Conservation (phyloP, 2,888 invertebrate species). For the Dolichopus griseipennis region DNA sequence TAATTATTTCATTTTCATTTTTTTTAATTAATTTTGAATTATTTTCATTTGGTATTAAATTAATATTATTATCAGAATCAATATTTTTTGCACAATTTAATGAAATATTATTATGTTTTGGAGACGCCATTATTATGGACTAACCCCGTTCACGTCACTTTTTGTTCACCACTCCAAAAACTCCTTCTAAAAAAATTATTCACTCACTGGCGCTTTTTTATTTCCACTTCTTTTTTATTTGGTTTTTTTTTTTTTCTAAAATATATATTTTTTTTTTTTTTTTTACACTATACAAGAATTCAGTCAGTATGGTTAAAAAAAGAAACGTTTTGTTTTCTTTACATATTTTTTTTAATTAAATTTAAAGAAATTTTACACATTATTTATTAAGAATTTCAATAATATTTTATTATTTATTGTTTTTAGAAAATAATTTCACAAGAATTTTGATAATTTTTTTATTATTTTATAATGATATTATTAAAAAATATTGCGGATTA, state of each 20-base stretch:
- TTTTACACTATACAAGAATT: not conserved
- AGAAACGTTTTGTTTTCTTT: not conserved
- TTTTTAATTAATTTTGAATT: not conserved
- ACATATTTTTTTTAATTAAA: not conserved
- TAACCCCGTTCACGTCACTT: slow-evolving; percentile 12
- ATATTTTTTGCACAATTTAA: slow-evolving; percentile 11
- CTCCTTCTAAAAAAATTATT: not conserved
- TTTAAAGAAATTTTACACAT: not conserved
- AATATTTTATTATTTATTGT: not conserved
- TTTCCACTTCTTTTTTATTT: not conserved
- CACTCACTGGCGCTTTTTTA: slow-evolving; percentile 9
- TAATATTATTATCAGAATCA: not conserved
- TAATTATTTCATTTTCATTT: not conserved
- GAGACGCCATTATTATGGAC: slow-evolving; percentile 17
- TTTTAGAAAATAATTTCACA: not conserved
- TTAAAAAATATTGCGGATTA: not conserved
- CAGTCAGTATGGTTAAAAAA: not conserved
- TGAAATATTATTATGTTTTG: slow-evolving; percentile 16
- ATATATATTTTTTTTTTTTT: not conserved
- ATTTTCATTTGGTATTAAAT: not conserved
- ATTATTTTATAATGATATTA: not conserved
- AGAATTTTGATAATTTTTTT: not conserved
- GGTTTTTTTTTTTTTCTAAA: not conserved
- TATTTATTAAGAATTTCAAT: not conserved
- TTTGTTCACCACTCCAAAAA: slow-evolving; percentile 9